phyloP scores from a whole-genome alignment of 2,888 invertebrate genomes.

The Tetragonula carbonaria region DNA sequence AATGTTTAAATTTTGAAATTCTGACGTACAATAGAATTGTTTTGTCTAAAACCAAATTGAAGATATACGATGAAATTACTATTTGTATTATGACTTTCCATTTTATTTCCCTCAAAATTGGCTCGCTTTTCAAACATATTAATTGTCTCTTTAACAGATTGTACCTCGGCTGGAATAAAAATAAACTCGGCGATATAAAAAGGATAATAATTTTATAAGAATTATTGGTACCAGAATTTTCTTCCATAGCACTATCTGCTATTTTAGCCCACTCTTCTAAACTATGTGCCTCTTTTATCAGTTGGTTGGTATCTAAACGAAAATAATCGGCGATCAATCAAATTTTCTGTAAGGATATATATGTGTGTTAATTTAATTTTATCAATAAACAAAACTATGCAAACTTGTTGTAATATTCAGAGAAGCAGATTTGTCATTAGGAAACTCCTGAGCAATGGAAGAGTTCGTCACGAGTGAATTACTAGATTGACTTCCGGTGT shows the following conservation, averaged over 20 bases:
- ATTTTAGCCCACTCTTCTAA: constrained; percentile 69
- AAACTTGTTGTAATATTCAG: constrained; percentile 29
- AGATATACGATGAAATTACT: neutral
- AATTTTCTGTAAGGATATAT: neutral
- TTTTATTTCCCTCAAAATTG: neutral
- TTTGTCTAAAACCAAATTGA: no score
- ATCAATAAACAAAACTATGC: constrained; percentile 11
- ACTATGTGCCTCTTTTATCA: constrained; percentile 53
- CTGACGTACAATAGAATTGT: neutral
- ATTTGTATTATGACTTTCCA: neutral
- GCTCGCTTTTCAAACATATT: neutral
- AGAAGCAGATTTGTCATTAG: neutral
- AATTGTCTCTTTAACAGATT: no score
- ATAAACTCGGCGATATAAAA: neutral
- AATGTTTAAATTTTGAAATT: neutral
- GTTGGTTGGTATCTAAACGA: constrained; percentile 8
- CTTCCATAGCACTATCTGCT: constrained; percentile 29
- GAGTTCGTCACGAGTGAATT: neutral
- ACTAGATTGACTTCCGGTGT: neutral
- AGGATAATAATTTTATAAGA: neutral
- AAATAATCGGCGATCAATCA: neutral
- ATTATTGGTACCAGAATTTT: constrained; percentile 11
- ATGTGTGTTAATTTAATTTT: neutral
- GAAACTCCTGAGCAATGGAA: neutral
- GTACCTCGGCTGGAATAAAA: neutral